These are phyloP conservation scores for Dryoscopus gambensis DNA, from an alignment of 2,113 vertebrate genomes.

Conservation along the genomic window DNA sequence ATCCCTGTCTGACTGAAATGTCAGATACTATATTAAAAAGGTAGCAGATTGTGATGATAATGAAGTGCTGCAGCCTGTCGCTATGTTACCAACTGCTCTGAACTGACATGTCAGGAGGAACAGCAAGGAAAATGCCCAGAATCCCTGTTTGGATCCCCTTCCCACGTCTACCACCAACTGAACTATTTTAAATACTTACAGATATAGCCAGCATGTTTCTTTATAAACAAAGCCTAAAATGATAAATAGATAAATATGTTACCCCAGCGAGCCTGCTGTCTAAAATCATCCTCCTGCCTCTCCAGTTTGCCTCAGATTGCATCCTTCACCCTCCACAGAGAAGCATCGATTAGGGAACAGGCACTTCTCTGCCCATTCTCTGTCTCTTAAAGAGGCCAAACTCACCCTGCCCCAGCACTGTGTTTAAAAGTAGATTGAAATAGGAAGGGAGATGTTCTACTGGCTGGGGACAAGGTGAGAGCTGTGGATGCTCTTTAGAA, in stretches of 20 bases:
- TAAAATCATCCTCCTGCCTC: background rate
- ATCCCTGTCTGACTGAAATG: conserved; percentile 44
- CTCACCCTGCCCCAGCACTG: background rate
- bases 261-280: background rate
- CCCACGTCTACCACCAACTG: background rate
- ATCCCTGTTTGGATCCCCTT: background rate
- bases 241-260: conserved; percentile 11
- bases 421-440: background rate
- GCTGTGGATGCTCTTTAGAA: background rate
- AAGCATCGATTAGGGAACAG: background rate
- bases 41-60: conserved; percentile 64
- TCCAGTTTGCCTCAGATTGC: background rate
- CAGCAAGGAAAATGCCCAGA: conserved; percentile 19
- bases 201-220: background rate
- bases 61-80: conserved; percentile 55
- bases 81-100: conserved; percentile 49
- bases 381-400: background rate
- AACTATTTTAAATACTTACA: conserved; percentile 34
- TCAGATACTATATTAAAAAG: conserved; percentile 43
- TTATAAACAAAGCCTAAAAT: background rate
- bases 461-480: background rate
- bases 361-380: background rate
- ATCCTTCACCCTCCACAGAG: background rate
- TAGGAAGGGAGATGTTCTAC: background rate
- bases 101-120: conserved; percentile 23